Conservation (phyloP, 2,113 vertebrate genomes). For the Dermatemys mawii region DNA sequence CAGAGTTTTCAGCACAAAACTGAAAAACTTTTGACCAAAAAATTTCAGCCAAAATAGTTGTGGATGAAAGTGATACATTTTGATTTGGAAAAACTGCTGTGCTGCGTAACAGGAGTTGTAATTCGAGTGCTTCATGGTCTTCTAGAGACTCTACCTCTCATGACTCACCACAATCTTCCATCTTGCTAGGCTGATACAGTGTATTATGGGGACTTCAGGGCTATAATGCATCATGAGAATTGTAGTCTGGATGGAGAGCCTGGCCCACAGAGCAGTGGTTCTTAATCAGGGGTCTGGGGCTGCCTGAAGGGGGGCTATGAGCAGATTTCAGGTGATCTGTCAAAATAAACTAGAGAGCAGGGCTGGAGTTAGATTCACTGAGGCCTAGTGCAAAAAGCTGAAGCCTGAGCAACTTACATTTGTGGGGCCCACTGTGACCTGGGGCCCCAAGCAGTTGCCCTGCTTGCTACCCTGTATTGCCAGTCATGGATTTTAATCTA, state of each 20-base stretch:
- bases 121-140: background rate
- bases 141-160: background rate
- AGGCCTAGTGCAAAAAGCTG: no score
- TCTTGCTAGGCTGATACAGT: background rate
- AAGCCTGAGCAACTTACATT: no score
- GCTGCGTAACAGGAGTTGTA: background rate
- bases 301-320: no score
- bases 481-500: no score
- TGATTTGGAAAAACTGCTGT: background rate
- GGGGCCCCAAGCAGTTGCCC: no score
- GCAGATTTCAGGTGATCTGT: no score
- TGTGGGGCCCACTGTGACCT: no score
- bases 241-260: background rate
- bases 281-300: no score
- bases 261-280: background rate
- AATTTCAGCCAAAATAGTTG: background rate
- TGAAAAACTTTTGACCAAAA: background rate
- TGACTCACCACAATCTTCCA: background rate
- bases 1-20: rapidly evolving
- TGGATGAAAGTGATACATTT: background rate
- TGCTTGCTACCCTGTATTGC: no score
- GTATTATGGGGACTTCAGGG: background rate
- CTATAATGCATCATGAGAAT: background rate
- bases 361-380: no score
- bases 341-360: no score